Evolutionary conservation across 2,113 vertebrate genomes (phyloP), one percentile per base, ranked within the genome.

Genomic region (Hypanus sabinus): DNA sequence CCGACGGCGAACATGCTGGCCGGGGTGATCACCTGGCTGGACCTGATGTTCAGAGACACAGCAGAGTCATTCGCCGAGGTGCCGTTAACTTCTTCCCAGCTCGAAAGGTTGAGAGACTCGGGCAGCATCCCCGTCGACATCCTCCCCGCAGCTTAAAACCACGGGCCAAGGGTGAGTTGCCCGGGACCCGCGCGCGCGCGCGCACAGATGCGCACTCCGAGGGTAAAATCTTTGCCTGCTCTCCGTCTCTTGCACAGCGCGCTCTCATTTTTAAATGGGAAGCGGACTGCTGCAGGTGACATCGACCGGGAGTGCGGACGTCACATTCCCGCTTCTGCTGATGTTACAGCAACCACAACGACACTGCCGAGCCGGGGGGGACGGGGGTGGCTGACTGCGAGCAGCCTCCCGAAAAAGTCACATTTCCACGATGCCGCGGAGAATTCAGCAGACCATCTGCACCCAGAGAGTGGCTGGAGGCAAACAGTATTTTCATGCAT

Each of bases 1-100:
- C 97, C 97, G 68, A 97, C 96, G 0, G 96, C 95, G 93, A 97
- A 97, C 97, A 97, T 97, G 0, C 96, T 96, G 94, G 97, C 96
- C 4, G 97, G 97, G 55, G 94, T 97, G 94, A 96, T 95, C 95
- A 97, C 95, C n/a, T 96, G 96, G 55, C 94, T 95, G 93, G 95
- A 96, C 94, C 97, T 96, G 71, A 97, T 96, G 0, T 93, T 94
- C 22, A 97, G 95, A 20, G 95, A 94, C 30, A 95, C 96, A 75
- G 95, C 95, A 10, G 81, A 94, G 55, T 94, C 96, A 60, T 94
- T 95, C 94, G 96, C 55, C 6, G 90, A 95, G 12, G 90, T 94
- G 93, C 12, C 20, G 18, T 75, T 93, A 12, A 55, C 36, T 38
- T 93, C 36, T 70, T 73, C 90, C 90, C 91, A 71, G 68, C 38